phyloP scores from a whole-genome alignment of 2,888 invertebrate genomes.

The Dynastes hyllus region DNA sequence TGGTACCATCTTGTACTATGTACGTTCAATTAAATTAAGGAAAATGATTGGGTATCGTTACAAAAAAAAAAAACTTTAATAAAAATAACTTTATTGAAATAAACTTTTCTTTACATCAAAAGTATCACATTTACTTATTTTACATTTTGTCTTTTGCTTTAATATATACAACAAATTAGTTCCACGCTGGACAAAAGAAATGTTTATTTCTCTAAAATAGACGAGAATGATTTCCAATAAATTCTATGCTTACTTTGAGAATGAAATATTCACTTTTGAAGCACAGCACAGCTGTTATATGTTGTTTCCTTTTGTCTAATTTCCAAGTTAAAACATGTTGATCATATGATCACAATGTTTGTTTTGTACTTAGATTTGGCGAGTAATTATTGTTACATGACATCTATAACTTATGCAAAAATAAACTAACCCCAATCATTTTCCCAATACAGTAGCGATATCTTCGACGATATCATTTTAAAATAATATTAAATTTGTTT shows the following conservation, averaged over 20 bases:
- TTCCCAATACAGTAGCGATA: constrained; percentile 53
- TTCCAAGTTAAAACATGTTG: constrained; percentile 37
- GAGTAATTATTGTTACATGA: constrained; percentile 50
- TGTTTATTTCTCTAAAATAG: constrained; percentile 57
- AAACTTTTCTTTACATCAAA: constrained; percentile 62
- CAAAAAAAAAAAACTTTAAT: constrained; percentile 53
- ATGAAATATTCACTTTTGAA: constrained; percentile 34
- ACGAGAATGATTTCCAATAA: constrained; percentile 28
- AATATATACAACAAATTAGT: constrained; percentile 40
- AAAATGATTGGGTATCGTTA: constrained; percentile 50
- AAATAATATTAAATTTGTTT: constrained; percentile 42
- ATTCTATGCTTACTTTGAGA: constrained; percentile 24
- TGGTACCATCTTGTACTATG: constrained; percentile 53
- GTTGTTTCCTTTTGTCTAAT: constrained; percentile 23
- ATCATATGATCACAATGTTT: constrained; percentile 45
- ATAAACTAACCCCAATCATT: constrained; percentile 61
- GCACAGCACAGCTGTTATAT: constrained; percentile 1
- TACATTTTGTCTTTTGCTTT: constrained; percentile 52
- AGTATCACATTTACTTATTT: constrained; percentile 62
- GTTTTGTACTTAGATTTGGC: constrained; percentile 60
- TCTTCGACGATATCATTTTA: constrained; percentile 50
- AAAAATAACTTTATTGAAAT: constrained; percentile 64
- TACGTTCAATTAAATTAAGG: constrained; percentile 47
- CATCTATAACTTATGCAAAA: constrained; percentile 49
- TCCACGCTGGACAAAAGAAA: constrained; percentile 54